Conservation (phyloP, 2,113 vertebrate species). For the Neopipo cinnamomea region DNA sequence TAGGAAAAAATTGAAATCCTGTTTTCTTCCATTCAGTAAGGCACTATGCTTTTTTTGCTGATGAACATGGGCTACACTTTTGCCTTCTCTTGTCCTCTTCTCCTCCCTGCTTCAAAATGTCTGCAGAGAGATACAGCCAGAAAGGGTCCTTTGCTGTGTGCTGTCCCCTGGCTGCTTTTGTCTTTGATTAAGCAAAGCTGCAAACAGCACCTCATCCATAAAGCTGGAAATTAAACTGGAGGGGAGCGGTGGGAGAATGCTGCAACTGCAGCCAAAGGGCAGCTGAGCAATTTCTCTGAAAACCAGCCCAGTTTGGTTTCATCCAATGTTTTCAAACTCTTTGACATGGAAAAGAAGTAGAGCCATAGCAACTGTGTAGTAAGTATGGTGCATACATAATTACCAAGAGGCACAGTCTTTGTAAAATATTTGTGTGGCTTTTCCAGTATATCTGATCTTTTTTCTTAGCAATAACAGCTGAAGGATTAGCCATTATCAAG, state of each 20-base stretch:
- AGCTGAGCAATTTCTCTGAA: constrained; percentile 35
- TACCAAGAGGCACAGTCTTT: neutral
- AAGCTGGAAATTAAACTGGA: neutral
- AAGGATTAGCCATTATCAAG: neutral
- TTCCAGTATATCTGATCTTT: neutral
- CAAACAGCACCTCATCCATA: neutral
- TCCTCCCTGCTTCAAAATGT: neutral
- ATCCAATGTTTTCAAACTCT: neutral
- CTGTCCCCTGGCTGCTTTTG: neutral
- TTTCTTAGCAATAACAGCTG: neutral
- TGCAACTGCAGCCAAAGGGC: constrained; percentile 46
- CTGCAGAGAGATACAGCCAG: neutral
- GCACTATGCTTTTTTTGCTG: neutral
- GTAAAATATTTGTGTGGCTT: neutral
- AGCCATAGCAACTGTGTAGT: constrained; percentile 1
- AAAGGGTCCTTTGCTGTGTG: neutral
- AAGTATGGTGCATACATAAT: neutral
- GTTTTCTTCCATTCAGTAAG: neutral
- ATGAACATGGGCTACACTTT: neutral
- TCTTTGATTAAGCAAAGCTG: neutral
- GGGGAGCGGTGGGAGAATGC: neutral
- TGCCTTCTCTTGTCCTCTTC: neutral
- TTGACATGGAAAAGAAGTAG: neutral
- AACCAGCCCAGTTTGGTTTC: neutral
- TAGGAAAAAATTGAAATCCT: neutral